A percentile compares a stretch with the other conserved stretches of the same genome.
These are phyloP conservation scores for Odontamblyopus lacepedii DNA, from an alignment of 2,797 vertebrate species.

Conservation along the genomic window DNA sequence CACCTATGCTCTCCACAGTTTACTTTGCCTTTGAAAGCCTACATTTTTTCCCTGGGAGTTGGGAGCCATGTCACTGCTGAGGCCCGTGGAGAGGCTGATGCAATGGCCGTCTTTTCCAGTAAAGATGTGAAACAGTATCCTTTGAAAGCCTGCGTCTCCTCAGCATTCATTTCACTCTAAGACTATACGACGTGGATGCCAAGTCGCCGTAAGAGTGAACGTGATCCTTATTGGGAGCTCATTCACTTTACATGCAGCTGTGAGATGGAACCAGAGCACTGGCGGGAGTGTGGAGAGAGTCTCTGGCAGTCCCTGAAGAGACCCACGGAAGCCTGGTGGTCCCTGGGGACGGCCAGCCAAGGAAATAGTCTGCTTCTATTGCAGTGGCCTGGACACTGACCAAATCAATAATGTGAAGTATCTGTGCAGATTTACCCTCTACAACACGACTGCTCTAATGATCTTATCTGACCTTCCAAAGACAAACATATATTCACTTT, in stretches of 20 bases:
- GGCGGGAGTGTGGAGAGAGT: conserved; percentile 41
- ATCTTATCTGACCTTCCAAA: no score
- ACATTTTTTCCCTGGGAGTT: conserved; percentile 20
- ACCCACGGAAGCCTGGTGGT: no score
- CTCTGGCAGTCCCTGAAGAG: conserved; percentile 6
- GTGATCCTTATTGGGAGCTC: conserved; percentile 34
- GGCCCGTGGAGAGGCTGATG: conserved; percentile 19
- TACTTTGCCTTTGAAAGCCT: conserved; percentile 7
- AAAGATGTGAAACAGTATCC: conserved; percentile 38
- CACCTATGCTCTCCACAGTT: conserved; percentile 16
- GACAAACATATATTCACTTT: no score
- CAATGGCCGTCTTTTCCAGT: conserved; percentile 9
- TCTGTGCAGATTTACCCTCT: no score
- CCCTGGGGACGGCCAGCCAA: no score
- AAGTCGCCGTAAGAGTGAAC: conserved; percentile 39
- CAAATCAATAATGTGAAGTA: no score
- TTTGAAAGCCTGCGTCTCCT: conserved; percentile 36
- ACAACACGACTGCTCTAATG: no score
- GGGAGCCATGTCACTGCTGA: not conserved
- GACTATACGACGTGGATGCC: conserved; percentile 33
- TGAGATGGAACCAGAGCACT: conserved; percentile 41
- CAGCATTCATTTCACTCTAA: conserved; percentile 44
- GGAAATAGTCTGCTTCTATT: no score
- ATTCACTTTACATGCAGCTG: conserved; percentile 35
- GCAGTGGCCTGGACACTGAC: no score